Evolutionary conservation across 2,113 vertebrate species (phyloP), one percentile per base, ranked within the genome.

Genomic region (Abramis brama): DNA sequence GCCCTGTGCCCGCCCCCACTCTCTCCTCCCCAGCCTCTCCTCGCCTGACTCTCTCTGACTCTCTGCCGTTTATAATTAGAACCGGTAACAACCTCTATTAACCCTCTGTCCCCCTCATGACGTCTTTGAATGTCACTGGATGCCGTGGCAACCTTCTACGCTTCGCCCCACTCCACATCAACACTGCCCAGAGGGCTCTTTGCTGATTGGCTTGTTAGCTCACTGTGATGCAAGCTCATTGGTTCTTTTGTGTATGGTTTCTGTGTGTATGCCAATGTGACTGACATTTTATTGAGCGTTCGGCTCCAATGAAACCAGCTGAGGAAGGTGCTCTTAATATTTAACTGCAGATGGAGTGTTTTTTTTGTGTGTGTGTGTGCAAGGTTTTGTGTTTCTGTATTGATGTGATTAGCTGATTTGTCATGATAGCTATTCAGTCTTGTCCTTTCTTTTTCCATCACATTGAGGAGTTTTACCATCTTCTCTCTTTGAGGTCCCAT

Each of bases 61-160:
- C 81, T 89, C 87, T 84, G 74, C 45, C 27, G 81, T 89, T 91
- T 91, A 91, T 87, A 90, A 88, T 92, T 91, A 88, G 90, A 88
- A 85, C 75, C 36, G 79, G 86, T 90, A 88, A 92, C 89, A 89
- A 92, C 89, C 90, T 91, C 91, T 90, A 87, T 80, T 90, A 89
- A 88, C 88, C 88, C 84, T 78, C 83, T 83, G 30, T 78, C 82
- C 84, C 79, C 85, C 88, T 70, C 25, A 82, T 92, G 91, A 92
- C 90, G 89, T 91, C 84, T 85, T 83, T 90, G 88, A 91, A 88
- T 91, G 91, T 91, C 87, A 91, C 83, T 83, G 82, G 90, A 86
- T 89, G 83, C 90, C 82, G 88, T 92, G 90, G 90, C 86, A 92
- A 92, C 90, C 87, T 82, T 86, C 52, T 68, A 62, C 57, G 45